Evolutionary conservation across 2,888 invertebrate genomes (phyloP).

Genomic region (Apodemia zela): DNA sequence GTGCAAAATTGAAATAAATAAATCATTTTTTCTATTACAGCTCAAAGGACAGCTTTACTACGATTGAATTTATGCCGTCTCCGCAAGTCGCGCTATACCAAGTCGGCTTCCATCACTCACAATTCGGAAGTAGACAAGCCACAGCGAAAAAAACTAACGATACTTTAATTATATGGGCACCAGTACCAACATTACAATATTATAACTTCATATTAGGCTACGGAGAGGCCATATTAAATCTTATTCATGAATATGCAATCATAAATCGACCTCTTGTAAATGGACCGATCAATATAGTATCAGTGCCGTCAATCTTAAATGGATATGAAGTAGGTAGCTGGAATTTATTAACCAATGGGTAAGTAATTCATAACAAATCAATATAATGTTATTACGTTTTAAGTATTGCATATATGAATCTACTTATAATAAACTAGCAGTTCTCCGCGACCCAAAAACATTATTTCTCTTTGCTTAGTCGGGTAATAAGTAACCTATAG

Average conservation of each 20-base stretch:
- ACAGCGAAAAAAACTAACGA: conserved; percentile 47
- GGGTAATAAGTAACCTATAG: no score
- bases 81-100: conserved; percentile 63
- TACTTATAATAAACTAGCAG: no score
- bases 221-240: conserved; percentile 52
- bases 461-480: no score
- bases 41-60: conserved; percentile 40
- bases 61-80: conserved; percentile 58
- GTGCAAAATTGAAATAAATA: no score
- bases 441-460: no score
- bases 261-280: conserved; percentile 49
- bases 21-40: conserved; percentile 44
- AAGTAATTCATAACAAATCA: conserved; percentile 32
- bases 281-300: conserved; percentile 63
- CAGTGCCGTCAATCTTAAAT: conserved; percentile 52
- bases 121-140: conserved; percentile 42
- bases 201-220: conserved; percentile 54
- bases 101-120: conserved; percentile 63
- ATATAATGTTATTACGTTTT: no score
- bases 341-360: conserved; percentile 69
- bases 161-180: conserved; percentile 59
- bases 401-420: no score
- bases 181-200: conserved; percentile 41
- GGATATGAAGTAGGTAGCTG: conserved; percentile 66
- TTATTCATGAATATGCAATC: conserved; percentile 54